A percentile compares a stretch with the other conserved stretches of the same genome.
Conservation (phyloP, 1,140 invertebrate species). For the Atta colombica region DNA sequence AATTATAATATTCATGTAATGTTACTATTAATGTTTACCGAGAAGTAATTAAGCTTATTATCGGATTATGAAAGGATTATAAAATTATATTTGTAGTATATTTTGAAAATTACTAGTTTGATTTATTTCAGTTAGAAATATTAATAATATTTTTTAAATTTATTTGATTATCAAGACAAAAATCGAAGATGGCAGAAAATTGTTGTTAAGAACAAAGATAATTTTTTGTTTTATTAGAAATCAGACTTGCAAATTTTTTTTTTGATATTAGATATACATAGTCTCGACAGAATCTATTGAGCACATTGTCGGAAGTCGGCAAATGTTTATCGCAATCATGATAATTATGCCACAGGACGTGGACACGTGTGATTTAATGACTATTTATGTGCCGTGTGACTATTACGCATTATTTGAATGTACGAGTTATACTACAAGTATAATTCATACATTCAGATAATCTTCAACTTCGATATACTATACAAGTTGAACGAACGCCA, state of each 20-base stretch:
- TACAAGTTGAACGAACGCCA: constrained; percentile 15
- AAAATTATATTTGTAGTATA: not conserved
- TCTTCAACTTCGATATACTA: too few relatives aligned
- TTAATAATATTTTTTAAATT: not conserved
- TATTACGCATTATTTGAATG: constrained; percentile 1
- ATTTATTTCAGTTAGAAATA: not conserved
- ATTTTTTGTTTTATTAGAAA: not conserved
- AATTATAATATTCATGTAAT: too few relatives aligned
- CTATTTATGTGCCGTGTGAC: constrained; percentile 7
- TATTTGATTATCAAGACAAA: not conserved
- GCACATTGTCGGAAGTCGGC: constrained; percentile 10
- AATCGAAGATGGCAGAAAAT: not conserved
- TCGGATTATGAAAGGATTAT: not conserved
- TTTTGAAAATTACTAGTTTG: not conserved
- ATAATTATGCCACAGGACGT: constrained; percentile 52
- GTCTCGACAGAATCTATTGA: constrained; percentile 11
- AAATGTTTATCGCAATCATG: constrained; percentile 37
- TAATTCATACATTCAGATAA: too few relatives aligned
- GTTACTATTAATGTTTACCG: too few relatives aligned
- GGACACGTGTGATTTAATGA: constrained; percentile 35
- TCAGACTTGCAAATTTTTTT: not conserved
- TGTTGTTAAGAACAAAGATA: not conserved
- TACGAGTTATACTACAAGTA: not conserved
- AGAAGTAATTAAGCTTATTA: not conserved
- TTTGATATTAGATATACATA: constrained; percentile 4